Evolutionary conservation across 2,888 invertebrate species (phyloP).

Genomic region (Thera obeliscata): DNA sequence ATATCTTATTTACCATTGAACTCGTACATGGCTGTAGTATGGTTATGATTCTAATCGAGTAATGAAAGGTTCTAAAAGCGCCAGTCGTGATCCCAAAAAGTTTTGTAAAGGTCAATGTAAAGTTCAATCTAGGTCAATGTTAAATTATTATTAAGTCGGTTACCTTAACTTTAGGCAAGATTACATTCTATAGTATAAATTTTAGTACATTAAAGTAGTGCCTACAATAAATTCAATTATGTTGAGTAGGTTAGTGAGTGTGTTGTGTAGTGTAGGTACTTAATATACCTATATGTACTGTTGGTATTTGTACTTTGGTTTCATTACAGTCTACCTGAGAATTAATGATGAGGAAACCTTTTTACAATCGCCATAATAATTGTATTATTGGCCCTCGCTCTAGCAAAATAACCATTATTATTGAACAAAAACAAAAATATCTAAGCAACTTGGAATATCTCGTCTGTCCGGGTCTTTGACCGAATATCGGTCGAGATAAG

Average conservation of each 20-base stretch:
- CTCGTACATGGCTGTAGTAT: neutral
- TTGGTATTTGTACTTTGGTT: too few species aligned
- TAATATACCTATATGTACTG: too few species aligned
- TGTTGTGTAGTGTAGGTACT: neutral
- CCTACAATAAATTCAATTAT: too few species aligned
- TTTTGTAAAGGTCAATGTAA: too few species aligned
- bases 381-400: neutral
- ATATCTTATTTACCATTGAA: neutral
- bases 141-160: neutral
- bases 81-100: too few species aligned
- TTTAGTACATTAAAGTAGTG: too few species aligned
- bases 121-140: neutral
- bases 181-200: too few species aligned
- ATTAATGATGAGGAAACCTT: neutral
- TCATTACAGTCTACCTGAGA: neutral
- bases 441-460: constrained; percentile 36
- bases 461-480: constrained; percentile 66
- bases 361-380: neutral
- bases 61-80: too few species aligned
- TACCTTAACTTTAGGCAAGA: too few species aligned
- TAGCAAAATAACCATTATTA: constrained; percentile 17
- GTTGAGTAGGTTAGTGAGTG: too few species aligned
- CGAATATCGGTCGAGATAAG: constrained; percentile 78
- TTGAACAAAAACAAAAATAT: constrained; percentile 27
- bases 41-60: neutral